Base-by-base conservation (phyloP, 2,888 invertebrate species). In the Tetheella fluctuosa region DNA sequence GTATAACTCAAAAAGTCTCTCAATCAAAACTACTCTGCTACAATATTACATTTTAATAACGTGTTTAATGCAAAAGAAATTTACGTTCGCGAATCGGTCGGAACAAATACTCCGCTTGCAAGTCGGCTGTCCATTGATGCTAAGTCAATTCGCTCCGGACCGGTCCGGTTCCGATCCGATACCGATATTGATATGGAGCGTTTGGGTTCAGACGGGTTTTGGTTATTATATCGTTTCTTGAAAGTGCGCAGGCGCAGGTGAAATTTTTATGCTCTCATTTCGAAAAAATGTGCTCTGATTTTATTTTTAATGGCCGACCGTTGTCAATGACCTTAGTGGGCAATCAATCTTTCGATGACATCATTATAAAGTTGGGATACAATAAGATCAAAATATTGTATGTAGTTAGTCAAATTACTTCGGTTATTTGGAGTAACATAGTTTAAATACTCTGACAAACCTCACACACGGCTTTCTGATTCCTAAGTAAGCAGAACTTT, bases 221-320 rank as follows among this genome's bases (percentile, higher is more conserved):
- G 48, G 10, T 48, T 48, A 17, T 48, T 48, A 48, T 48, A 48
- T 20, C n/a, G 20, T 10, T 48, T 48, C 48, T 48, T 20, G n/a
- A 48, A 48, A 48, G 30, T 60, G 65, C 78, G 81, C 84, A 84
- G 83, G 65, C 77, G 80, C 84, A 84, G 83, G 85, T 84, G 84
- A 80, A 85, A 79, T 81, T 81, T 81, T 81, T 55, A 55, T 60
- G 48, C 57, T 37, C 48, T 42, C 42, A 7, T 42, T 42, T 17
- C 6, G 39, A 17, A 48, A 20, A 20, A 48, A 10, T n/a, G 39
- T 39, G 39, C 48, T 48, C 48, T 48, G 7, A 17, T 48, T 48
- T 48, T 20, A 48, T 48, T 17, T 48, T 48, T 10, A 48, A 48
- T 48, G 17, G 48, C 20, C 48, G 17, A 10, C 48, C 20, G 48